Conservation (phyloP, 92 coral and sea anemone species). For the Micromussa lordhowensis region DNA sequence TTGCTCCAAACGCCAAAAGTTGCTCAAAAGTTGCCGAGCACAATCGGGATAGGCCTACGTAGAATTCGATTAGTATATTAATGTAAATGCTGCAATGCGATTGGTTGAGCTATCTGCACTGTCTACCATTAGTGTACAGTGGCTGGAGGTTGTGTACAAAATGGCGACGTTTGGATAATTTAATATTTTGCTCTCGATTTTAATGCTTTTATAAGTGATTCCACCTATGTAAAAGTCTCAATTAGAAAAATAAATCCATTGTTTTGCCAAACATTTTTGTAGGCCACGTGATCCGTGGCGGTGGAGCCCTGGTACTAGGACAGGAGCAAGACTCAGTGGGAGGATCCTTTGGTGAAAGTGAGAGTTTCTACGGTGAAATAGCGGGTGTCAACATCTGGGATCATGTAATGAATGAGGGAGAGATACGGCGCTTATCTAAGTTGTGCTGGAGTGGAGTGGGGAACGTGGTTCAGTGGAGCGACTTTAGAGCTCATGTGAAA, state of each 20-base stretch:
- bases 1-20: no score
- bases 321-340: constrained; percentile 2
- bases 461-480: constrained; percentile 3
- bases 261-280: background rate
- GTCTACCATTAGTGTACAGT: no score
- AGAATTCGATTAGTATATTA: no score
- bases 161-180: no score
- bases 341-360: background rate
- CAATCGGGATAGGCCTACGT: no score
- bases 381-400: constrained; percentile 11
- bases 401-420: background rate
- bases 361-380: background rate
- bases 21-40: no score
- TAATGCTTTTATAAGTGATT: no score
- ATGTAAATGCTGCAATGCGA: no score
- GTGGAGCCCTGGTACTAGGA: constrained; percentile 7
- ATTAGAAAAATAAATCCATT: background rate
- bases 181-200: no score
- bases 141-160: no score
- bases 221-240: no score
- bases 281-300: constrained; percentile 4
- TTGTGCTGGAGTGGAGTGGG: background rate
- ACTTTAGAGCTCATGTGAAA: background rate
- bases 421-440: background rate
- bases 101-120: no score